These are phyloP conservation scores for Solenopsis invicta DNA, from an alignment of 1,140 invertebrate genomes.

Conservation along the genomic window DNA sequence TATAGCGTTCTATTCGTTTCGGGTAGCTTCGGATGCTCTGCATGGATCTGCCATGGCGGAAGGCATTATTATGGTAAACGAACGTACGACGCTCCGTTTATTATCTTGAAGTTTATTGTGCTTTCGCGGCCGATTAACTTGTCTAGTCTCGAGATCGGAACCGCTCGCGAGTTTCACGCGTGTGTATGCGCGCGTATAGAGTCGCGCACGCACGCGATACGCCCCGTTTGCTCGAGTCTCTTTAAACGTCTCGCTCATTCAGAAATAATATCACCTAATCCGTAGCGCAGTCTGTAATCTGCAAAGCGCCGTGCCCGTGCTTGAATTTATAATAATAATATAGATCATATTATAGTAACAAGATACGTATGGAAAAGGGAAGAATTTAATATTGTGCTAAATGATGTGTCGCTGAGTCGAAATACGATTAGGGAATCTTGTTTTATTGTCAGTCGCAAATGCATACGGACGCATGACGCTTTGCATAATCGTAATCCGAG, in stretches of 20 bases:
- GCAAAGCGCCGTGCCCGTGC: too few relatives aligned
- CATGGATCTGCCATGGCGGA: constrained; percentile 76
- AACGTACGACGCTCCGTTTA: constrained; percentile 81
- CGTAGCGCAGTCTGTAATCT: not conserved
- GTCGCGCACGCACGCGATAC: constrained; percentile 2
- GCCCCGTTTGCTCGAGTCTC: not conserved
- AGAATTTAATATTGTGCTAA: not conserved
- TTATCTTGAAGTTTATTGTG: constrained; percentile 84
- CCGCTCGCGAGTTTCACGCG: constrained; percentile 53
- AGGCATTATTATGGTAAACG: constrained; percentile 84
- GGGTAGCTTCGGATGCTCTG: constrained; percentile 74
- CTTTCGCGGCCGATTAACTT: constrained; percentile 83
- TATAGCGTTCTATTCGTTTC: constrained; percentile 83
- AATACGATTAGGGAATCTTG: not conserved
- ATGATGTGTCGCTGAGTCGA: not conserved
- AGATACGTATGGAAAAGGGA: not conserved
- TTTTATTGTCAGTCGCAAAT: constrained; percentile 28
- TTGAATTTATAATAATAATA: not conserved
- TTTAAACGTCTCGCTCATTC: constrained; percentile 34
- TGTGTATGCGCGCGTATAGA: constrained; percentile 2
- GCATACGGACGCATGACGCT: not conserved
- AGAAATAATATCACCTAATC: constrained; percentile 22
- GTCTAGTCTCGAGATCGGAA: constrained; percentile 80
- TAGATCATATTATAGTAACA: not conserved
- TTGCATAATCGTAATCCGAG: constrained; percentile 48